Conservation (phyloP, 1,140 invertebrate genomes). For the Holcopasites calliopsidis region DNA sequence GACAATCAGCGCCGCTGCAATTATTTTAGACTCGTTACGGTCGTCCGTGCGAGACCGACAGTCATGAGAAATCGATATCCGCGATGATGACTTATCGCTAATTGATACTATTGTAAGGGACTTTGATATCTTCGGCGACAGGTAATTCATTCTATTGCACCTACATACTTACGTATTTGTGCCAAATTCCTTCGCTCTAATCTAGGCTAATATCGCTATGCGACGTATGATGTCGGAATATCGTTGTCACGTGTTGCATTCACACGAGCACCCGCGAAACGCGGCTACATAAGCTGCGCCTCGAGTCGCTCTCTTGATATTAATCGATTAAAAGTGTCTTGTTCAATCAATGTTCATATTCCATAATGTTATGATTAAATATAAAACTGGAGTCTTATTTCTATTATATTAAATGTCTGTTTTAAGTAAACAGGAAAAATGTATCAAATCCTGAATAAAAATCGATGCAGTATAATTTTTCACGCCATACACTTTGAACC, state of each 20-base stretch:
- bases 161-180: conserved; percentile 9
- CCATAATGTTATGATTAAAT: not conserved
- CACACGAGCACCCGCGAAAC: conserved; percentile 23
- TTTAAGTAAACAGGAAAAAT: no score
- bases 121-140: not conserved
- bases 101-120: not conserved
- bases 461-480: no score
- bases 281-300: conserved; percentile 13
- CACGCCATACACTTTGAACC: not conserved
- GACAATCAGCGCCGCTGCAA: not conserved
- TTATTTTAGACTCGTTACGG: not conserved
- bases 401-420: no score
- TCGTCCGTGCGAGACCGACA: conserved; percentile 9
- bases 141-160: not conserved
- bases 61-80: conserved; percentile 8
- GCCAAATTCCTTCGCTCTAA: conserved; percentile 46
- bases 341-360: not conserved
- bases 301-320: conserved; percentile 45
- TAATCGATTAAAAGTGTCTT: not conserved
- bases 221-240: conserved; percentile 33
- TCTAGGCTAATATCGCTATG: conserved; percentile 54
- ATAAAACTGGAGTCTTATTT: not conserved
- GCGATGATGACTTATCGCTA: conserved; percentile 33
- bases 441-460: no score
- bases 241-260: conserved; percentile 39